Evolutionary conservation across 2,888 invertebrate genomes (phyloP).

Genomic region (Neocrepidodera transversa): DNA sequence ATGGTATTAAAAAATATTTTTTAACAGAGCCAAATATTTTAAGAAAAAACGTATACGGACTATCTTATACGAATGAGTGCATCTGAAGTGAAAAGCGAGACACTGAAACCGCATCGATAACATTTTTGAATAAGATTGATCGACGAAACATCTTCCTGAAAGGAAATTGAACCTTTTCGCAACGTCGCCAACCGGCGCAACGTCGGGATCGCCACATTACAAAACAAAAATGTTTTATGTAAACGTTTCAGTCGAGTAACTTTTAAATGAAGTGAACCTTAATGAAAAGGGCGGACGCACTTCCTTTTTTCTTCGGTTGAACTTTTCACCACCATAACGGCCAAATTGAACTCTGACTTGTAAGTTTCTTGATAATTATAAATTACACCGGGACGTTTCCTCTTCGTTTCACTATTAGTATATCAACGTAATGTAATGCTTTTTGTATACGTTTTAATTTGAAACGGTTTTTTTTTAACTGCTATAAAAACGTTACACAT

Average conservation of each 20-base stretch:
- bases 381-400: not conserved
- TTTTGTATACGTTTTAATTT: not conserved
- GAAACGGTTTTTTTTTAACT: not conserved
- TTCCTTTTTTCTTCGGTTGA: constrained; percentile 3
- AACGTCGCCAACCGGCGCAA: not conserved
- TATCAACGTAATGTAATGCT: too few species aligned
- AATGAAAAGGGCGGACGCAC: constrained; percentile 1
- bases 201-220: too few species aligned
- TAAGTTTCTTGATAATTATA: not conserved
- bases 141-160: not conserved
- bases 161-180: constrained; percentile 1
- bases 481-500: too few species aligned
- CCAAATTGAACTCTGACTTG: not conserved
- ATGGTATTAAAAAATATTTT: too few species aligned
- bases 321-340: not conserved
- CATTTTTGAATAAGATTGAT: not conserved
- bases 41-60: too few species aligned
- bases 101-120: not conserved
- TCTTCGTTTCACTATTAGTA: not conserved
- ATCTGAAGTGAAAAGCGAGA: too few species aligned
- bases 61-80: too few species aligned
- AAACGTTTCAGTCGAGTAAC: not conserved
- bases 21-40: too few species aligned
- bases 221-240: constrained; percentile 2
- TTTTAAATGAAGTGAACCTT: constrained; percentile 1